Evolutionary conservation across 2,888 invertebrate species (phyloP), one percentile per base, ranked within the genome.

Genomic region (Nycteola revayana): DNA sequence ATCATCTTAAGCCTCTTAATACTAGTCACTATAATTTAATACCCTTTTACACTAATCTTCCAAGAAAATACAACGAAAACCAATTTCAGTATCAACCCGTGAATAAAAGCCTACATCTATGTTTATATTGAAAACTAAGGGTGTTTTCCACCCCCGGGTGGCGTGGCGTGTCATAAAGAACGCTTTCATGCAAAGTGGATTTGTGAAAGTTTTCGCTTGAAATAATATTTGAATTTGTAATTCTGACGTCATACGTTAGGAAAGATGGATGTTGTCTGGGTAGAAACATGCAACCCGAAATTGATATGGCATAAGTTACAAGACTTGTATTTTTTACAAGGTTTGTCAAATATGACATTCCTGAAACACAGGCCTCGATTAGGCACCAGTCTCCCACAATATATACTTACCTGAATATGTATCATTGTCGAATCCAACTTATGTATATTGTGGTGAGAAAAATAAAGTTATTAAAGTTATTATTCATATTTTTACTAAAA

Each of bases 191-290:
- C 77, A 75, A 82, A 81, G 77, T 78, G 75, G 75, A 77, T 79
- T 71, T 71, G 71, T 65, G 66, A 71, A 76, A 74, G 74, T 80
- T 79, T 77, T 76, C 76, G 68, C 71, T 66, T 64, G 75, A 80
- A 83, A 80, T 81, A 81, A 76, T 77, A 79, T 81, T 79, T 79
- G 79, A 78, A 81, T 78, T 75, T 75, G 76, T 75, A 79, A 80
- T 75, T 75, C 70, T 71, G 70, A 75, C 71, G 69, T 75, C 69
- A 66, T 51, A 57, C 57, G 63, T 53, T 49, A 45, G 51, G 56
- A n/a, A 75, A 77, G 77, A 80, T 70, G 72, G 70, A 80, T 80
- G 67, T 73, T 71, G 74, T 75, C 76, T 75, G 69, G 64, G 43
- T 45, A 18, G 28, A 32, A 55, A 55, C 57, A 66, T 61, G 58